These are phyloP conservation scores for Pteronura brasiliensis DNA, from an alignment of 2,113 vertebrate species.

Conservation along the genomic window DNA sequence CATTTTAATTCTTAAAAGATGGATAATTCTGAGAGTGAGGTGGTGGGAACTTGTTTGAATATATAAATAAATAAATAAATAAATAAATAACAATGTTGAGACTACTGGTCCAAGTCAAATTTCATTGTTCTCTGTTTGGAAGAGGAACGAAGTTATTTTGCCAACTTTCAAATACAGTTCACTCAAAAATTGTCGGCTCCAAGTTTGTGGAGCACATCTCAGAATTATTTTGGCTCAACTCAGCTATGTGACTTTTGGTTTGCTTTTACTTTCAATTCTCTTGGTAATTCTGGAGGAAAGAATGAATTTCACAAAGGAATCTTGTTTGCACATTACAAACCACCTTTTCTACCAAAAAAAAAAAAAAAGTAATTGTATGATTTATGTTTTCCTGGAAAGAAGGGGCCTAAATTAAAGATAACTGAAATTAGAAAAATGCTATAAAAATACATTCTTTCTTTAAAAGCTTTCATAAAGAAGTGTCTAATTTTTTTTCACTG, in stretches of 20 bases:
- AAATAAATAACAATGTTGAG: neutral
- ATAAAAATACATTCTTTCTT: neutral
- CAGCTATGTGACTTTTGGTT: slow-evolving; percentile 25
- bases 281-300: slow-evolving; percentile 38
- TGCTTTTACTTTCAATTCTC: slow-evolving; percentile 42
- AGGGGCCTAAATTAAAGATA: neutral
- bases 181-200: slow-evolving; percentile 15
- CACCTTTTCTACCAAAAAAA: neutral
- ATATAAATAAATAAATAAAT: neutral
- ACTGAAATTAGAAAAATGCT: neutral
- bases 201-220: slow-evolving; percentile 24
- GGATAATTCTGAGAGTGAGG: neutral
- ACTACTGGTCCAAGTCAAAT: neutral
- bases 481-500: neutral
- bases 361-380: neutral
- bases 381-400: slow-evolving; percentile 25
- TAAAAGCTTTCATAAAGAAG: neutral
- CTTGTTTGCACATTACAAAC: slow-evolving; percentile 32
- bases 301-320: slow-evolving; percentile 29
- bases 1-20: neutral
- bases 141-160: slow-evolving; percentile 28
- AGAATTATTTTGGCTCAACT: slow-evolving; percentile 27
- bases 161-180: slow-evolving; percentile 43
- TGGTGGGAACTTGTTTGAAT: neutral
- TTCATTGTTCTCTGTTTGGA: slow-evolving; percentile 36